These are phyloP conservation scores for Papilio polytes DNA, from an alignment of 1,140 invertebrate genomes.

Conservation along the genomic window DNA sequence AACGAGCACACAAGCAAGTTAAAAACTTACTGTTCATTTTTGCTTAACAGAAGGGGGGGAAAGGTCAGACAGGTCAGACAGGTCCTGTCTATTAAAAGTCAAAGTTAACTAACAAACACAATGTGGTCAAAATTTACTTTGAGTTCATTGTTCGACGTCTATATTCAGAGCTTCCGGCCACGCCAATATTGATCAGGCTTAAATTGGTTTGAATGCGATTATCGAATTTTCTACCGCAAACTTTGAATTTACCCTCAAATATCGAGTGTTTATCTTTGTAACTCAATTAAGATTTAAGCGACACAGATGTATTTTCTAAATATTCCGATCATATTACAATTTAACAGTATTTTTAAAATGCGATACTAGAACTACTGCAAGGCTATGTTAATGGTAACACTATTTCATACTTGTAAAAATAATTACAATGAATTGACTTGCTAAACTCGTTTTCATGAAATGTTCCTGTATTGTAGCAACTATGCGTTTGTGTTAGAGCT, in stretches of 20 bases:
- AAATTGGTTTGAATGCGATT: conserved; percentile 4
- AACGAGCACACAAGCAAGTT: not conserved
- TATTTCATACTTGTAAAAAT: not conserved
- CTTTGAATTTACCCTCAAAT: conserved; percentile 10
- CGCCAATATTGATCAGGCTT: conserved; percentile 11
- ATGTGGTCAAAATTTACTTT: conserved; percentile 24
- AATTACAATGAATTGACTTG: not conserved
- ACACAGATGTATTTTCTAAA: not conserved
- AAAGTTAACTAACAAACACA: conserved; percentile 1
- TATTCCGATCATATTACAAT: not conserved
- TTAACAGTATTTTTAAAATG: not conserved
- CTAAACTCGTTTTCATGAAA: not conserved
- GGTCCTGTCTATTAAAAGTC: conserved; percentile 6
- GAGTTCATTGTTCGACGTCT: conserved; percentile 16
- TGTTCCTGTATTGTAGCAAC: not conserved
- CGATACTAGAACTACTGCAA: not conserved
- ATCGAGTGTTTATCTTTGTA: not conserved
- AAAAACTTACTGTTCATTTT: not conserved
- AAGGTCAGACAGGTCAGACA: too few relatives aligned
- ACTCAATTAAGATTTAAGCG: not conserved
- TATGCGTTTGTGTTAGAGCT: not conserved
- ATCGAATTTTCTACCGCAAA: conserved; percentile 19
- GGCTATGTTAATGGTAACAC: not conserved
- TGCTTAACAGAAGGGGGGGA: not conserved
- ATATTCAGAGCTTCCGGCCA: conserved; percentile 12